Base-by-base conservation (phyloP, 2,113 vertebrate genomes). In the Barnardius zonarius region DNA sequence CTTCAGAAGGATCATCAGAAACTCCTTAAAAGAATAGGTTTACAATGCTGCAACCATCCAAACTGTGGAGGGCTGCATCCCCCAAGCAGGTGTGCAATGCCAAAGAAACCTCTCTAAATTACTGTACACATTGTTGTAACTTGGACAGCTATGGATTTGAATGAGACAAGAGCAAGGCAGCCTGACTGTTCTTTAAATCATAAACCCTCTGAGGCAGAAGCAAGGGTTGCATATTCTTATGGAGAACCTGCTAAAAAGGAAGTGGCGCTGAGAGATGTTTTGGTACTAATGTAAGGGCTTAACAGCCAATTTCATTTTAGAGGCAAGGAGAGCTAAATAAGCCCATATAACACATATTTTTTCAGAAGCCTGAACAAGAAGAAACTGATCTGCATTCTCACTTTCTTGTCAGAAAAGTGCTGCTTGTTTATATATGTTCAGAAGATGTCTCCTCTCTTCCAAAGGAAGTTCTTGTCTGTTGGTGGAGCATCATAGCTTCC, bases 301-400 rank as follows among this genome's bases (percentile, higher is more conserved):
- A 83, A 54, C 31, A 67, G 31, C 28, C 62, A 41, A 64, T 37
- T 88, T 93, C 30, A 57, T 83, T 78, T 90, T 33, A 80, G 41
- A 80, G 16, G n/a, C 66, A 85, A 83, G 70, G 85, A 83, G 41
- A 78, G 13, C 27, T 94, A 91, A 95, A 91, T 70, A 20, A 93
- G 10, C 19, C 5, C 0, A 8, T 51, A 70, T 46, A 73, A 90
- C 91, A 83, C 31, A 69, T 6, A 27, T 63, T 70, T 92, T 95
- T 82, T 67, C 41, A 76, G 57, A 92, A 85, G 24, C n/a, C 67
- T 92, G 66, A 87, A 43, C 27, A 73, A 83, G 54, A 72, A 28
- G 39, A 85, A 79, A 82, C 52, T 66, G 46, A 83, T 92, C 44
- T 79, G 41, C 4, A 1, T 39, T 20, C n/a, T 95, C 75, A 77